Evolutionary conservation across 2,113 vertebrate genomes (phyloP), one percentile per base, ranked within the genome.

Genomic region (Nematolebias whitei): DNA sequence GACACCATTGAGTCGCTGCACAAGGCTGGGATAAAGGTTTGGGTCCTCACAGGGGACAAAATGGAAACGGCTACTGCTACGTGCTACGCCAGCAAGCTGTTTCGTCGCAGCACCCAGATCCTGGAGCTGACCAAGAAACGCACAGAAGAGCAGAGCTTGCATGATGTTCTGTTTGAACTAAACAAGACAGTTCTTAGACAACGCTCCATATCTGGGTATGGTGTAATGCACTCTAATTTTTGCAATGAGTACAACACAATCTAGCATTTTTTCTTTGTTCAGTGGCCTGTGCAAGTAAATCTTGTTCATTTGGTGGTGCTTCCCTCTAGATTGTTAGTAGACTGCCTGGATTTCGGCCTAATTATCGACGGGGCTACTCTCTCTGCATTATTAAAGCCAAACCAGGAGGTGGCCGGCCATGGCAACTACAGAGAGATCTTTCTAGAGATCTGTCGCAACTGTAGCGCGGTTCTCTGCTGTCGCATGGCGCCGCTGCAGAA

Each of bases 401-500:
- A 88, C 11, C 94, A 93, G 75, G 95, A 95, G 0, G 89, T 92
- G 3, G 88, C 90, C 18, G 92, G 93, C 66, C 89, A 93, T 14
- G 79, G 92, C 64, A 96, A 95, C 92, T 98, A 98, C 91, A 90
- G 92, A 45, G 96, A 98, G 73, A 89, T 96, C 73, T 99, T 99
- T 80, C 93, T 99, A 62, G 96, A 98, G 23, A 95, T 99, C 85
- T 98, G 96, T 89, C 94, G 96, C 22, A 98, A 96, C 93, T 99
- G 97, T 74, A 99, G 94, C 4, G 96, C 96, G 0, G 97, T 99
- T 49, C 93, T 99, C 14, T 99, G 98, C 91, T 99, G 98, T 75
- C 95, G 98, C 35, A 99, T 99, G 98, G 97, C 98, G 0, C 97
- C 98, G 1, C 89, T 99, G 75, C 98, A 99, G 90, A 99, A 99